These are phyloP conservation scores for Mugil cephalus DNA, from an alignment of 2,113 vertebrate species.

Conservation along the genomic window DNA sequence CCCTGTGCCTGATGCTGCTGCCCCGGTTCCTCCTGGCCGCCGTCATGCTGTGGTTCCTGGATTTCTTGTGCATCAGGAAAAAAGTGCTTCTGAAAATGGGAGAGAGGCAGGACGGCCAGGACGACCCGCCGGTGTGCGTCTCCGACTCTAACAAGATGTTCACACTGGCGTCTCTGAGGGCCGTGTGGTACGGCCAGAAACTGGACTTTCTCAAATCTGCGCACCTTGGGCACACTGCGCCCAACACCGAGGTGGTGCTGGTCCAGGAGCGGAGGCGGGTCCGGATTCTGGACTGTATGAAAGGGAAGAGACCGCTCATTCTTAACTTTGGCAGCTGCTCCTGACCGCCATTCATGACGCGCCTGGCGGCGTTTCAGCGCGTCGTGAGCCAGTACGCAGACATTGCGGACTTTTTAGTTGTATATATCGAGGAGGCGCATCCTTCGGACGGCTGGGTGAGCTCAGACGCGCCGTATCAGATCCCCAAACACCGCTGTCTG, in stretches of 20 bases:
- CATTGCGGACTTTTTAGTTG: conserved; percentile 96
- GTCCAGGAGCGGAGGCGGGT: conserved; percentile 86
- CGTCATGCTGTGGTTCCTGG: conserved; percentile 95
- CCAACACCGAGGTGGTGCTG: conserved; percentile 95
- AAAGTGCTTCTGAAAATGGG: conserved; percentile 88
- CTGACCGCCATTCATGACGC: conserved; percentile 99
- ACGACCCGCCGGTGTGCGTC: conserved; percentile 95
- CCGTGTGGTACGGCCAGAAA: conserved; percentile 98
- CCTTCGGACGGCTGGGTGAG: conserved; percentile 98
- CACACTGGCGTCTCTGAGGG: conserved; percentile 94
- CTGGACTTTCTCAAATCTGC: conserved; percentile 97
- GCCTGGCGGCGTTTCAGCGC: conserved; percentile 94
- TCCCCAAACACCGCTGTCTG: conserved; percentile 95
- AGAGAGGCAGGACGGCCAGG: conserved; percentile 80
- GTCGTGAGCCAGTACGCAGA: conserved; percentile 92
- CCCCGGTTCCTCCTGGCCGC: conserved; percentile 96
- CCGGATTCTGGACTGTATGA: conserved; percentile 92
- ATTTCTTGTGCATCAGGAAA: conserved; percentile 95
- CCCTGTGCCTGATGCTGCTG: conserved; percentile 93
- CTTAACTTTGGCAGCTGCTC: conserved; percentile 99
- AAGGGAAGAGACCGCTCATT: conserved; percentile 91
- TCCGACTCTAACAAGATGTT: conserved; percentile 97
- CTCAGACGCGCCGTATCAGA: conserved; percentile 95
- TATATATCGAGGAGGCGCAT: conserved; percentile 99
- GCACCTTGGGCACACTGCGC: conserved; percentile 90